Percentiles rank a stretch among this genome's conserved stretches.
Evolutionary conservation across 1,140 invertebrate species (phyloP).

Genomic region (Macrocentrus cingulum): DNA sequence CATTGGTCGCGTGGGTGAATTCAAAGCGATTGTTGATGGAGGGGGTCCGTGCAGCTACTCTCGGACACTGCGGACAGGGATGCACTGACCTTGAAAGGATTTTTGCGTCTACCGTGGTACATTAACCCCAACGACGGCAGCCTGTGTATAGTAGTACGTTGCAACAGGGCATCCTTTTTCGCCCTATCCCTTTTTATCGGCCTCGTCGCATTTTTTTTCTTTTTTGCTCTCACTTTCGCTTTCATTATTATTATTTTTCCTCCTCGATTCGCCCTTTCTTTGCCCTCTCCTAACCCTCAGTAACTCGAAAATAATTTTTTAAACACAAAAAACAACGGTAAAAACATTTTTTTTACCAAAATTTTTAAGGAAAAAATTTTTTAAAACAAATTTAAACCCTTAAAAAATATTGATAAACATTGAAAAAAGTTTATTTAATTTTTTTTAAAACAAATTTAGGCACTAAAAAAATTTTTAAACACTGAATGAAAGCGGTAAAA

Average conservation of each 20-base stretch:
- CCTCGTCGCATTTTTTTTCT: conserved; percentile 7
- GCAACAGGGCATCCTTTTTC: conserved; percentile 25
- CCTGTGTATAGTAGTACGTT: conserved; percentile 25
- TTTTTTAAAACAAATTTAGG: too few species aligned
- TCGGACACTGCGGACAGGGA: conserved; percentile 47
- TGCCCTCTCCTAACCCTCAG: background rate
- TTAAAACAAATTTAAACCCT: too few species aligned
- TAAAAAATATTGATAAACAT: too few species aligned
- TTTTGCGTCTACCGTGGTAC: conserved; percentile 58
- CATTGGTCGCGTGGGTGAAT: conserved; percentile 22
- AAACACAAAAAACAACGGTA: too few species aligned
- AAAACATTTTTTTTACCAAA: too few species aligned
- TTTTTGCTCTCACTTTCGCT: conserved; percentile 8
- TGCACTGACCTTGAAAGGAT: conserved; percentile 59
- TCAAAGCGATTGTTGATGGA: conserved; percentile 3
- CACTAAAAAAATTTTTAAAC: too few species aligned
- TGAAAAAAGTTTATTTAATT: too few species aligned
- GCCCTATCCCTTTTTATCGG: conserved; percentile 31
- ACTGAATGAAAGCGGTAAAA: too few species aligned
- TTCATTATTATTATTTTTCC: conserved; percentile 2
- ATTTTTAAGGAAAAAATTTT: too few species aligned
- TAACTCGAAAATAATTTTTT: too few species aligned
- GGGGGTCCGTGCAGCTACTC: conserved; percentile 25
- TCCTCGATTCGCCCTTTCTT: too few species aligned
- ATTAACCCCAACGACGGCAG: conserved; percentile 46